These are phyloP conservation scores for Macrobrachium nipponense DNA, from an alignment of 1,140 invertebrate genomes.

Conservation along the genomic window DNA sequence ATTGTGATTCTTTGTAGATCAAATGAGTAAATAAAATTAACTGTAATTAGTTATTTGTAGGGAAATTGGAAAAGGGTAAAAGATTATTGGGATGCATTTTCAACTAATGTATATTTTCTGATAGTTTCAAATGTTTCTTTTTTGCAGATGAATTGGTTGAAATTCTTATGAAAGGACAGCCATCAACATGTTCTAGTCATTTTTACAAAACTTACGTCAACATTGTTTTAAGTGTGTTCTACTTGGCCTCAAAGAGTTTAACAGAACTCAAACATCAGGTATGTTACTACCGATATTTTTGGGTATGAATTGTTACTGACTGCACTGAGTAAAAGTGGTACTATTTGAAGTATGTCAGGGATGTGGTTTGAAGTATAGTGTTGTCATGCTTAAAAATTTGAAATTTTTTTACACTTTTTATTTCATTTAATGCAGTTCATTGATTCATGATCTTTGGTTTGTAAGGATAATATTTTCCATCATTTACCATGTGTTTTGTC, in stretches of 20 bases:
- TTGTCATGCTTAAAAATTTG: too few relatives aligned
- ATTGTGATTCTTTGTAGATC: too few relatives aligned
- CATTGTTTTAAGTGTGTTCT: conserved; percentile 50
- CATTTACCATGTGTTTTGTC: too few relatives aligned
- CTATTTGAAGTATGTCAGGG: not conserved
- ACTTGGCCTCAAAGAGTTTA: conserved; percentile 34
- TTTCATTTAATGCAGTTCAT: too few relatives aligned
- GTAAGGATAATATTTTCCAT: too few relatives aligned
- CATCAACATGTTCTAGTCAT: conserved; percentile 65
- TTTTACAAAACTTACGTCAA: conserved; percentile 49
- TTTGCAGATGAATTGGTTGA: conserved; percentile 77
- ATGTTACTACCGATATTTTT: not conserved
- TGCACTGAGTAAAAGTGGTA: not conserved
- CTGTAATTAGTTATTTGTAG: too few relatives aligned
- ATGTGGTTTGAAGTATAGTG: too few relatives aligned
- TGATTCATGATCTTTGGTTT: too few relatives aligned
- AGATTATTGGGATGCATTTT: too few relatives aligned
- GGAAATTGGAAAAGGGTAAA: too few relatives aligned
- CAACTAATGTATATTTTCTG: not conserved
- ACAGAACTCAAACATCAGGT: conserved; percentile 49
- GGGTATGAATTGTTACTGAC: not conserved
- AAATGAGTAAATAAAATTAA: too few relatives aligned
- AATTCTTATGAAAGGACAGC: conserved; percentile 74
- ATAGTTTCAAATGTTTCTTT: conserved; percentile 1
- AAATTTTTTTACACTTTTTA: too few relatives aligned